A percentile compares a stretch with the other conserved stretches of the same genome.
phyloP scores from a whole-genome alignment of 2,113 vertebrate species.

The Ivindomyrus marchei region DNA sequence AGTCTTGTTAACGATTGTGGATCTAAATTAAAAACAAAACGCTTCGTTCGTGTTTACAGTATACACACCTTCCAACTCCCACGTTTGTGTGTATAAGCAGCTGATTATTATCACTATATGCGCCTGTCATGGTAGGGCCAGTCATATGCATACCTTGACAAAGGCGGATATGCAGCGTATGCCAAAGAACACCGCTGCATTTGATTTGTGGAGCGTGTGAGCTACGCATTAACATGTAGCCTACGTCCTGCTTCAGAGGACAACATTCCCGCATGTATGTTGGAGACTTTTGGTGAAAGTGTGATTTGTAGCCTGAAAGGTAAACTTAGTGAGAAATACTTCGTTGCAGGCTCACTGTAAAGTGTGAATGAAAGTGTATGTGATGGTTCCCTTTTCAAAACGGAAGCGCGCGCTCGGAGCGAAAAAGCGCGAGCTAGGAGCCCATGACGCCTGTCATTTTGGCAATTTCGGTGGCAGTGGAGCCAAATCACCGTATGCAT shows the following conservation, averaged over 20 bases:
- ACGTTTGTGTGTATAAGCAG: neutral
- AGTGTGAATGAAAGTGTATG: slow-evolving; percentile 15
- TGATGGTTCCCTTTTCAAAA: slow-evolving; percentile 11
- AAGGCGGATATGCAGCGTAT: neutral
- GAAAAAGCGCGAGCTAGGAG: neutral
- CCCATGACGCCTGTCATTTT: neutral
- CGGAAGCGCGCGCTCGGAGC: neutral
- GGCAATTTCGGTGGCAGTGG: neutral
- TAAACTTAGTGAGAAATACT: neutral
- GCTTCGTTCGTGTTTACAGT: neutral
- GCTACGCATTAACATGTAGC: neutral
- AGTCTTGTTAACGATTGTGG: neutral
- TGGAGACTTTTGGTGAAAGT: neutral
- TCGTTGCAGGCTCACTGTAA: neutral
- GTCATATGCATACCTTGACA: neutral
- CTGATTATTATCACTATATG: neutral
- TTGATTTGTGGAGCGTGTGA: neutral
- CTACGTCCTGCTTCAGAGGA: neutral
- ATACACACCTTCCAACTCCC: neutral
- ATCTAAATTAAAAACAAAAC: neutral
- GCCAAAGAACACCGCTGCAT: neutral
- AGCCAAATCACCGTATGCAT: neutral
- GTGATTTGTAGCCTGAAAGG: neutral
- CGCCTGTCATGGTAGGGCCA: neutral
- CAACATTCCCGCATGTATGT: neutral